phyloP scores from a whole-genome alignment of 1,140 invertebrate genomes.

The Papilio helenus region DNA sequence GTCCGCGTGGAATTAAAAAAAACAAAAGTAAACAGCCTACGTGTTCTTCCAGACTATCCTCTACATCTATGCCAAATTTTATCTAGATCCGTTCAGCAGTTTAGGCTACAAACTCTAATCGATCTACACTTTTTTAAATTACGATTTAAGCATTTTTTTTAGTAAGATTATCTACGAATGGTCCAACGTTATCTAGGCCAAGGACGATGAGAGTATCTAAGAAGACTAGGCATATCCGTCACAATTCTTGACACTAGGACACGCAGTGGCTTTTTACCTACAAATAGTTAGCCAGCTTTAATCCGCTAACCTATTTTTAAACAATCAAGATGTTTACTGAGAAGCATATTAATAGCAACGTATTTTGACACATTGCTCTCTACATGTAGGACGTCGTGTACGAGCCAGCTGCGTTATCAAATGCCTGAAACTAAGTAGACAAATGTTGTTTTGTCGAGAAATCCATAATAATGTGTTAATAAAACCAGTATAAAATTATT shows the following conservation, averaged over 20 bases:
- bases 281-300: neutral
- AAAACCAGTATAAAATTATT: too few species aligned
- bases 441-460: neutral
- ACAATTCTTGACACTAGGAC: neutral
- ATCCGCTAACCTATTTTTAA: conserved; percentile 19
- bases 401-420: conserved; percentile 11
- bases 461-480: too few species aligned
- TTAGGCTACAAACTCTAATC: too few species aligned
- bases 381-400: conserved; percentile 11
- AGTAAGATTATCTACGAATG: neutral
- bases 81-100: too few species aligned
- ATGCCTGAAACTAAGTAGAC: neutral
- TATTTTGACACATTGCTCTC: conserved; percentile 6
- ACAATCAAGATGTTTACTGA: conserved; percentile 23
- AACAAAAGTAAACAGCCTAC: too few species aligned
- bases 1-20: too few species aligned
- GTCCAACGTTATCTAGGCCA: neutral
- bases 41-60: too few species aligned
- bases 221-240: neutral
- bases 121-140: too few species aligned
- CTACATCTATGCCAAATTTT: too few species aligned
- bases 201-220: neutral
- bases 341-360: conserved; percentile 11
- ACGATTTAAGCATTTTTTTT: too few species aligned
- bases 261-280: neutral